Evolutionary conservation across 1,140 invertebrate genomes (phyloP).

Genomic region (Cydia strobilella): DNA sequence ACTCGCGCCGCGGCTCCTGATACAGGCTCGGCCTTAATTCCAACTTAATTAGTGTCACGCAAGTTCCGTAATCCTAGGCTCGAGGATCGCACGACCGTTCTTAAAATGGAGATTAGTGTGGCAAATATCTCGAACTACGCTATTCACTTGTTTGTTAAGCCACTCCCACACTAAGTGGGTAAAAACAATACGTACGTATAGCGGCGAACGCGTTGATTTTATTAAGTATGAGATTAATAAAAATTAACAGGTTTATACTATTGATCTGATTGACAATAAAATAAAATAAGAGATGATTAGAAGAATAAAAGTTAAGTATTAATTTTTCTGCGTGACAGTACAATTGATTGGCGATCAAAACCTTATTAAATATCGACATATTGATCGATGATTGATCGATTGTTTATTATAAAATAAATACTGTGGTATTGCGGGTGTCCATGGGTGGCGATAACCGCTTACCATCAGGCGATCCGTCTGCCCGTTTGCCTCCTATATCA

Average conservation of each 20-base stretch:
- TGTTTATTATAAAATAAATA: no score
- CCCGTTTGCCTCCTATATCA: no score
- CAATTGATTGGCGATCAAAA: no score
- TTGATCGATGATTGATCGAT: no score
- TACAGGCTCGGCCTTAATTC: slow-evolving; percentile 77
- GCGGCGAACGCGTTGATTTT: slow-evolving; percentile 17
- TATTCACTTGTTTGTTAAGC: slow-evolving; percentile 64
- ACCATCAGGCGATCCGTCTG: no score
- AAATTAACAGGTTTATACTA: background rate
- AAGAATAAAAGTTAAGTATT: no score
- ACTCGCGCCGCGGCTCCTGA: slow-evolving; percentile 74
- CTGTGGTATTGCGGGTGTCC: no score
- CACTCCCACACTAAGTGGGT: slow-evolving; percentile 50
- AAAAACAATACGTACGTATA: slow-evolving; percentile 14
- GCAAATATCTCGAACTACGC: slow-evolving; percentile 74
- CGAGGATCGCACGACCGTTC: slow-evolving; percentile 73
- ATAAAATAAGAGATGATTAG: no score
- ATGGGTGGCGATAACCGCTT: no score
- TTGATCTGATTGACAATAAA: no score
- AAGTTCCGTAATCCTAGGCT: slow-evolving; percentile 79
- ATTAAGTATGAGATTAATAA: background rate
- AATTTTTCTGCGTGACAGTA: no score
- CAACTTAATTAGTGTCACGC: slow-evolving; percentile 79
- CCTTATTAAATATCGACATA: no score
- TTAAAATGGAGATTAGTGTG: slow-evolving; percentile 78